Evolutionary conservation across 2,113 vertebrate genomes (phyloP), one percentile per base, ranked within the genome.

Genomic region (Oncorhynchus nerka): DNA sequence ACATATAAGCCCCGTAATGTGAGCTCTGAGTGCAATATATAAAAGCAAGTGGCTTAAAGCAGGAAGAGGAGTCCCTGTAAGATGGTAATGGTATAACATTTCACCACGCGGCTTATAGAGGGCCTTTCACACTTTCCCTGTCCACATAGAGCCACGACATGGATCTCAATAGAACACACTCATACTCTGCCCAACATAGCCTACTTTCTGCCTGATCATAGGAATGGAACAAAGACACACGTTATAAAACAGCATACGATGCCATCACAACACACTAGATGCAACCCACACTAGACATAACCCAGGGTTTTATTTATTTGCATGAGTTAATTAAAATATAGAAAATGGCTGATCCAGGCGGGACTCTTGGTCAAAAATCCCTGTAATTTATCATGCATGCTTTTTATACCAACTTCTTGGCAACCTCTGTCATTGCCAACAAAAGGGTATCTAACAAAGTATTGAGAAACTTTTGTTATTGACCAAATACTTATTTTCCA

Each of bases 41-140:
- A 49, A 70, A 55, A 62, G 55, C 49, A 61, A 70, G 66, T 9
- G 7, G 55, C 68, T 49, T 75, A 75, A 74, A 78, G 39, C 39
- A 39, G 39, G 39, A 45, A 45, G 8, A 72, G 30, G 74, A 71
- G 11, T 12, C 39, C 39, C 39, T 45, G 39, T 45, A 45, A 45
- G 9, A 45, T 11, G 39, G 39, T 45, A 45, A 45, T 45, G 49
- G 76, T 39, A 68, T 0, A 51, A 22, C 26, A 51, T 77, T 71
- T 77, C 75, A 51, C 39, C 59, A 67, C 9, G 26, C 30, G 19
- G 8, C 57, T 66, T 66, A 49, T n/a, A 51, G 2, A 77, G 51
- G 16, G 5, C 30, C 65, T 24, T 11, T 4, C 49, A 39, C 57
- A 59, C 39, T 45, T 34, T 45, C 39, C 39, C 39, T 45, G 39